Conservation (phyloP, 2,113 vertebrate genomes). For the Eulacestoma nigropectus region DNA sequence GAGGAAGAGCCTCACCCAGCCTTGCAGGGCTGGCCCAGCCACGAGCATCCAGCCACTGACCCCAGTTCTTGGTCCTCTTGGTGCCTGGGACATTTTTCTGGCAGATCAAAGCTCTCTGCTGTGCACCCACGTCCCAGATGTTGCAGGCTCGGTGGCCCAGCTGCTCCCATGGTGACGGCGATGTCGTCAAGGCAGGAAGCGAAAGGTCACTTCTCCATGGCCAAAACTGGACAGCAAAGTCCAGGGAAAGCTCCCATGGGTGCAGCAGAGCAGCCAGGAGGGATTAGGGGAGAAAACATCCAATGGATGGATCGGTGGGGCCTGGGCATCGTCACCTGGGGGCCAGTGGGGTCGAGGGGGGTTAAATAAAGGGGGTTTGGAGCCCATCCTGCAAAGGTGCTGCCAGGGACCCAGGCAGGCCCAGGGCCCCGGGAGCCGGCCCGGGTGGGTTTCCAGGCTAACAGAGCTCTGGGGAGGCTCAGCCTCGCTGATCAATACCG, state of each 20-base stretch:
- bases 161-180: not conserved
- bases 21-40: not conserved
- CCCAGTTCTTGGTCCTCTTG: accelerated
- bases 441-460: not conserved
- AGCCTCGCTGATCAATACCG: not conserved
- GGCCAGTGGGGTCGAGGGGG: accelerated
- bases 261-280: not conserved
- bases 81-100: not conserved
- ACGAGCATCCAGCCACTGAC: accelerated
- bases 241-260: not conserved
- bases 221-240: not conserved
- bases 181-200: not conserved
- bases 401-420: not conserved
- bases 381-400: not conserved
- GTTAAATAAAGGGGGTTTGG: not conserved
- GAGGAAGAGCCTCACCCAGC: not conserved
- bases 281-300: not conserved
- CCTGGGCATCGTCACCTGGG: accelerated
- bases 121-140: not conserved
- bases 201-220: not conserved
- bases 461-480: not conserved
- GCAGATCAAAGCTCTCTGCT: not conserved
- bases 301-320: accelerated
- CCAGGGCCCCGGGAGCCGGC: not conserved
- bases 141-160: not conserved